Evolutionary conservation across 2,888 invertebrate genomes (phyloP), one percentile per base, ranked within the genome.

Genomic region (Amorpha juglandis): DNA sequence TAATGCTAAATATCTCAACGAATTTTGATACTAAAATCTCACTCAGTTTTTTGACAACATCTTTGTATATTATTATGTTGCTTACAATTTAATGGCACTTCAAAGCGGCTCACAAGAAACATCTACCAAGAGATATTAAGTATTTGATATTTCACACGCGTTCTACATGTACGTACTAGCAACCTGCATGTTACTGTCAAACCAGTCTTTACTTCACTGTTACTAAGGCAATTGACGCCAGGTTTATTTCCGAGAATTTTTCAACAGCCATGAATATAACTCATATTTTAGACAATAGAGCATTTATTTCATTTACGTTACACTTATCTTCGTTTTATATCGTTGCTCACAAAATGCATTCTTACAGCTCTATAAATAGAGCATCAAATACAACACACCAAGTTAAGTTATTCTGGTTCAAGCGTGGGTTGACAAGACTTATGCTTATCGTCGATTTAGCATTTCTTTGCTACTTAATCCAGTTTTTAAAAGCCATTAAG

Each of bases 391-490:
- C 72, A 63, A 68, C 53, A 67, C 19, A 8, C 7, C 8, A 63
- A 68, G 38, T 58, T 58, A 58, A 58, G 58, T 58, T 71, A 78
- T 69, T 63, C 47, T 69, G 72, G 73, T 68, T 68, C 62, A 70
- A 48, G 89, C 89, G 91, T 92, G 91, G 92, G 92, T 81, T 84
- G 91, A 88, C 86, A 90, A 89, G 91, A 89, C 81, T 81, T 88
- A 90, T 86, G 88, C 88, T 91, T 92, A 92, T 92, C 89, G 87
- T 83, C 81, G 83, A 87, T 90, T 90, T 89, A 90, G 88, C 88
- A 88, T 91, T 91, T 90, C 90, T 88, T 87, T 75, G 91, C 91
- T 91, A 91, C 91, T 87, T 91, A 89, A 89, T 91, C 89, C 87
- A 91, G 88, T 91, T 91, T 88, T 89, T 84, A 83, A 85, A 89